These are phyloP conservation scores for Sternotherus odoratus DNA, from an alignment of 2,797 vertebrate genomes.

Conservation along the genomic window DNA sequence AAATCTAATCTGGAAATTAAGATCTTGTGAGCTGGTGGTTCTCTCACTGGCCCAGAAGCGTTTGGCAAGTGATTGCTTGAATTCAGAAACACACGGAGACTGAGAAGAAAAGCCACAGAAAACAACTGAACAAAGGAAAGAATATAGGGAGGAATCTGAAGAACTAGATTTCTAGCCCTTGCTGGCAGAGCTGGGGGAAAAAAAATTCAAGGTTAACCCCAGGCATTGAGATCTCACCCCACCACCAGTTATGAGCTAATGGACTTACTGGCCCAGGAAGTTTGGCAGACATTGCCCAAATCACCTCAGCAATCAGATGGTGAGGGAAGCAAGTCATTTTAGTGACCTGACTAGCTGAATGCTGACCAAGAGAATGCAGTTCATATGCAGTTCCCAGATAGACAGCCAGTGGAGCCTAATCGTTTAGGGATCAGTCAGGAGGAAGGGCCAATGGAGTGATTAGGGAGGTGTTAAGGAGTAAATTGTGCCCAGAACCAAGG, in stretches of 20 bases:
- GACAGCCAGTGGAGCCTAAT: neutral
- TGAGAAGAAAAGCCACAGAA: too few species aligned
- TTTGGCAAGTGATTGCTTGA: rapidly evolving
- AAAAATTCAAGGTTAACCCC: too few species aligned
- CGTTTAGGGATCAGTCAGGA: neutral
- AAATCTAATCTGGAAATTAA: neutral
- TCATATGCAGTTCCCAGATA: neutral
- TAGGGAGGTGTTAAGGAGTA: neutral
- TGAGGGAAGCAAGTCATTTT: neutral
- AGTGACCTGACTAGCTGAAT: neutral
- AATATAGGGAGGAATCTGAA: too few species aligned
- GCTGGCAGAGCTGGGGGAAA: too few species aligned
- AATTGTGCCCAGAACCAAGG: neutral
- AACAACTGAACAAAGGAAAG: too few species aligned
- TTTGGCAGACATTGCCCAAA: neutral
- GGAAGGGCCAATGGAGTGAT: neutral
- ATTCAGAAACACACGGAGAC: too few species aligned
- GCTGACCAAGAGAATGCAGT: neutral
- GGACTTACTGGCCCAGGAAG: neutral
- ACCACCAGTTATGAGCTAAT: rapidly evolving
- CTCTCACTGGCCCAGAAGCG: rapidly evolving
- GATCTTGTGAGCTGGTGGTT: neutral
- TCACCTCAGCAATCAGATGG: neutral
- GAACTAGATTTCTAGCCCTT: too few species aligned
- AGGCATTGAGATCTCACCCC: rapidly evolving